Evolutionary conservation across 2,797 vertebrate genomes (phyloP).

Genomic region (Mormyrops boulengeri): DNA sequence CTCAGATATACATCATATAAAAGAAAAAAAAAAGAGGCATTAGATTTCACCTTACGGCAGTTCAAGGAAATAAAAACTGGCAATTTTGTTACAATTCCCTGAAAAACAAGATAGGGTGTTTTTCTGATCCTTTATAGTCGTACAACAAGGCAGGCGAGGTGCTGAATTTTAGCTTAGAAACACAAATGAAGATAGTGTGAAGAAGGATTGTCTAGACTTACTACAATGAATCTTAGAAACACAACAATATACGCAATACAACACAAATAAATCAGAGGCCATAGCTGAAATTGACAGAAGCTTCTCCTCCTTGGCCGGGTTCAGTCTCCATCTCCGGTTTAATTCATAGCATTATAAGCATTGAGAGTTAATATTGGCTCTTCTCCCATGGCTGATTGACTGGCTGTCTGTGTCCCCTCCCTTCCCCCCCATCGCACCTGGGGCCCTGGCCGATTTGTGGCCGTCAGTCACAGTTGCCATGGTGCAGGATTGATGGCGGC

Average conservation of each 20-base stretch:
- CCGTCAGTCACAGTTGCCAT: constrained; percentile 89
- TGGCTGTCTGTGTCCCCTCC: constrained; percentile 80
- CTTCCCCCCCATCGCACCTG: constrained; percentile 77
- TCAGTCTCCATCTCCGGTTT: constrained; percentile 20
- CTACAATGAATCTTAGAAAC: constrained; percentile 51
- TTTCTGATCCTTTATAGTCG: constrained; percentile 54
- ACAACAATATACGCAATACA: constrained; percentile 38
- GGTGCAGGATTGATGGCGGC: constrained; percentile 98
- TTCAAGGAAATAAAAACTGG: constrained; percentile 11
- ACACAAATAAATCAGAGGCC: constrained; percentile 54
- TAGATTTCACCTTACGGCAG: background rate
- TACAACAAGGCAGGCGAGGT: constrained; percentile 54
- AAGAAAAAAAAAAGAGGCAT: background rate
- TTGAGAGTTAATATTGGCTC: constrained; percentile 69
- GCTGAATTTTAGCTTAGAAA: constrained; percentile 60
- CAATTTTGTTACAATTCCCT: background rate
- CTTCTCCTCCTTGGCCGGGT: constrained; percentile 28
- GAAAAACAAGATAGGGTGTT: constrained; percentile 48
- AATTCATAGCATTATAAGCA: constrained; percentile 67
- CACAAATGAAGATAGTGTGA: constrained; percentile 53
- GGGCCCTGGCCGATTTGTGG: constrained; percentile 79
- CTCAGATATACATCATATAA: background rate
- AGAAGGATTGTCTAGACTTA: constrained; percentile 63
- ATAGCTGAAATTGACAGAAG: constrained; percentile 45
- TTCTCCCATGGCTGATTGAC: constrained; percentile 85